Evolutionary conservation across 2,797 vertebrate genomes (phyloP), one percentile per base, ranked within the genome.

Genomic region (Melanotaenia trifasciata): DNA sequence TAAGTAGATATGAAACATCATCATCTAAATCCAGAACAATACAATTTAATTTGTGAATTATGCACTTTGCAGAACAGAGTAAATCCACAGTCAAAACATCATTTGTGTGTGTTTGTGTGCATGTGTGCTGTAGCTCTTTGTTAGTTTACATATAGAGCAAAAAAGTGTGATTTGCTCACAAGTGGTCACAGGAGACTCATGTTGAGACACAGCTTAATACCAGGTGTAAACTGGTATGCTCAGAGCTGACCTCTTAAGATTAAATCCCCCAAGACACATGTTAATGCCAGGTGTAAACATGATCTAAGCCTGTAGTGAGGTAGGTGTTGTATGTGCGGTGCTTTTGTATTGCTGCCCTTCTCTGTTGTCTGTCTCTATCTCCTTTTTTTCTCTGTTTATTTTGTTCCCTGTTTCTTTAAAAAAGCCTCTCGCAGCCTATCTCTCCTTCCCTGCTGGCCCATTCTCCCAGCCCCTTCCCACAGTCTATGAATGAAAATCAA

Each of bases 401-500:
- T 74, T 61, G 22, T 35, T 63, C 28, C 35, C 64, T 53, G 10
- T 69, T 54, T 68, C 61, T 84, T 72, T 53, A 24, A 67, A 72
- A 20, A 63, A 66, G 82, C 43, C 10, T 76, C 26, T 68, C 58
- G 62, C 47, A 70, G 22, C 22, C 67, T 74, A 47, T 73, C 36
- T 45, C 43, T 56, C 35, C 30, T 28, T 53, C 58, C 14, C 26
- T 45, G 6, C 67, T 24, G 1, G 32, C 28, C 5, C 12, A 7
- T 59, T 11, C 32, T 20, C 35, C 45, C 61, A 75, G 67, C 69
- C 30, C 53, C 47, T 62, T 81, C 75, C 70, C 70, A 80, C 64
- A 80, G 78, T 74, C 74, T 83, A 58, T 90, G 87, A 90, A 86
- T 84, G 74, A 78, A 79, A 87, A 92, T 92, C 89, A 89, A 90